phyloP scores from a whole-genome alignment of 2,113 vertebrate genomes.

The rabbit (Oryctolagus cuniculus) region mOryCun1.1 NC_091440.1:126383001-126383500 shows the following conservation, averaged over 20 bases:
- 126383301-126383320: neutral
- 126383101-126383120: neutral
- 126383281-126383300: conserved; percentile 40
- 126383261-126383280: conserved; percentile 34
- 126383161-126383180: conserved; percentile 10
- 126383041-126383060: neutral
- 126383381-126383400: neutral
- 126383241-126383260: conserved; percentile 9
- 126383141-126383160: conserved; percentile 32
- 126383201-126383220: conserved; percentile 29
- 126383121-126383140: neutral
- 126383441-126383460: neutral
- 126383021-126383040: neutral
- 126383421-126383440: neutral
- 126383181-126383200: conserved; percentile 28
- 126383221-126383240: neutral
- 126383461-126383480: neutral
- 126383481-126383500: neutral
- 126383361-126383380: neutral
- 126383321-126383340: neutral
- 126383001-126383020: conserved; percentile 18
- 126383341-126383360: neutral
- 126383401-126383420: neutral
- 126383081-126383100: neutral
- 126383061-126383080: neutral